Evolutionary conservation across 2,113 vertebrate genomes (phyloP), one percentile per base, ranked within the genome.

Genomic region (Chionodraco myersi): DNA sequence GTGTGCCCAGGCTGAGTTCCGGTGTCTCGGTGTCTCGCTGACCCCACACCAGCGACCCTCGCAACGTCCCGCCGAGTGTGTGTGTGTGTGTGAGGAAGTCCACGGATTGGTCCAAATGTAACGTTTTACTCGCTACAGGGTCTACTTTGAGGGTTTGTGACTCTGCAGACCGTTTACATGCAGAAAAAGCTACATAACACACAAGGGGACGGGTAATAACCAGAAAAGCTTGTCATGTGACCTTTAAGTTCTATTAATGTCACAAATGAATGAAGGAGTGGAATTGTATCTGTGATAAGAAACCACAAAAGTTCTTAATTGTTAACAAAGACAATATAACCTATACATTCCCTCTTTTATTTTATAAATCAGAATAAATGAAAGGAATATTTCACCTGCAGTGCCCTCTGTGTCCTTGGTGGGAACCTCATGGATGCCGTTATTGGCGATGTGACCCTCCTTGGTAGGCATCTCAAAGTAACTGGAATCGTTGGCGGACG

Each of bases 381-480:
- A 47, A 2, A 51, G 81, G 26, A 30, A 30, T 30, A 5, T 85
- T 92, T 93, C 81, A 90, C 91, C 89, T 88, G 93, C 60, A 54
- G 94, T 77, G 61, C 92, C 95, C 85, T 97, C 95, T 2, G 95
- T 97, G 91, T 99, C 97, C 93, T 98, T 97, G 87, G 97, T 98
- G 84, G 98, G 97, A 83, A 98, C 95, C 94, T 99, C 98, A 89
- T 98, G 96, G 91, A 98, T 96, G 82, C 95, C 89, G 52, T 94
- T 97, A 88, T 94, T 96, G 60, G 95, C 92, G 92, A 94, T 92
- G 91, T 95, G 96, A 86, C 95, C 95, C 91, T 99, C 97, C 93
- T 97, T 99, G 78, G 96, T 97, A 75, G 97, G 97, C 79, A 98
- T 97, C 93, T 99, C 97, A 94, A 97, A 98, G 91, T 98, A 98